These are phyloP conservation scores for Diacarnus erythraeanus DNA, from an alignment of 37 sponge, comb jelly and placozoan genomes.

Conservation along the genomic window DNA sequence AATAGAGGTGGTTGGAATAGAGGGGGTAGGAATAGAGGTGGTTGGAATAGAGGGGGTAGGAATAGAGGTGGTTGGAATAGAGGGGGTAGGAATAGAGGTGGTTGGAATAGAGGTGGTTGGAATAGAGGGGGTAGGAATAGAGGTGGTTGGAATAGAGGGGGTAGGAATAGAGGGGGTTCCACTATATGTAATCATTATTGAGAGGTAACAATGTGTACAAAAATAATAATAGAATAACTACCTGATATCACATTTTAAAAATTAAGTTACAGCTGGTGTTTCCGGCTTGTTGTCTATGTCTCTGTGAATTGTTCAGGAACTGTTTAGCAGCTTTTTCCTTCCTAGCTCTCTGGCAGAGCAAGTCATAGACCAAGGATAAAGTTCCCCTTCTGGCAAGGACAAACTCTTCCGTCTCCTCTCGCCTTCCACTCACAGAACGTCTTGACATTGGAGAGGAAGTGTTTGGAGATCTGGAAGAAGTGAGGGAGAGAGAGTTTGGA, in stretches of 20 bases:
- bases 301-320: slow-evolving; percentile 30
- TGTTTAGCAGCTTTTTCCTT: slow-evolving; percentile 52
- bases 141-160: too few species aligned
- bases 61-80: too few species aligned
- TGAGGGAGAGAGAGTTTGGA: background rate
- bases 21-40: too few species aligned
- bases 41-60: too few species aligned
- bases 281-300: background rate
- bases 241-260: slow-evolving; percentile 37
- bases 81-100: too few species aligned
- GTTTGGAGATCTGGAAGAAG: background rate
- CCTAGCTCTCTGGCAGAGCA: slow-evolving; percentile 31
- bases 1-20: too few species aligned
- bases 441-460: background rate
- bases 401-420: slow-evolving; percentile 17
- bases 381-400: slow-evolving; percentile 29
- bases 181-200: too few species aligned
- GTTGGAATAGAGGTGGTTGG: too few species aligned
- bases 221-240: too few species aligned
- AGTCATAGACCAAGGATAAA: slow-evolving; percentile 48
- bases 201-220: too few species aligned
- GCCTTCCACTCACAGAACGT: background rate
- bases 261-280: slow-evolving; percentile 34
- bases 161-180: too few species aligned
- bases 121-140: too few species aligned